A percentile compares a stretch with the other conserved stretches of the same genome.
phyloP scores from a whole-genome alignment of 2,888 invertebrate genomes.

The Spilosoma lubricipeda region DNA sequence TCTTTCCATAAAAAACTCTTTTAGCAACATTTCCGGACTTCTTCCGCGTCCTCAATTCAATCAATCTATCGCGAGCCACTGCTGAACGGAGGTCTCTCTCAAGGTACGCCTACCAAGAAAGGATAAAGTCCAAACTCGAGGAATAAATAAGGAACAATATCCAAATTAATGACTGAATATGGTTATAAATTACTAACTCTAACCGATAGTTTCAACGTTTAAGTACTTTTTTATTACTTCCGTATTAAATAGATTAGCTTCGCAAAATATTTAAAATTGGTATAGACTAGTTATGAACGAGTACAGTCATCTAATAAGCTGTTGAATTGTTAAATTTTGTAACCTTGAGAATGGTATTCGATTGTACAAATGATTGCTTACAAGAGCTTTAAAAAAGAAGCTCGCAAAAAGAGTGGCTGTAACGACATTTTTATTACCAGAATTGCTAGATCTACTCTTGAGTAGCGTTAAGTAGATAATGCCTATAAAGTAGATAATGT shows the following conservation, averaged over 20 bases:
- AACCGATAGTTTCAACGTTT: not conserved
- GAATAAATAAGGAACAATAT: not conserved
- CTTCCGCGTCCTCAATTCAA: not conserved
- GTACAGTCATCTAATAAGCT: not conserved
- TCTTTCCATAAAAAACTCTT: not conserved
- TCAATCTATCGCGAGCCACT: no score
- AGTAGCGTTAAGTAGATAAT: not conserved
- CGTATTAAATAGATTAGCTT: not conserved
- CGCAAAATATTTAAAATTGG: not conserved
- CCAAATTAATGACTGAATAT: not conserved
- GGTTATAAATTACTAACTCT: not conserved
- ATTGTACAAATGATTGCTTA: not conserved
- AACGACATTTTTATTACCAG: not conserved
- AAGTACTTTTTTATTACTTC: not conserved
- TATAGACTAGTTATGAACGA: not conserved
- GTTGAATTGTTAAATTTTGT: not conserved
- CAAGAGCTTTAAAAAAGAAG: not conserved
- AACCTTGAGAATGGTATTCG: not conserved
- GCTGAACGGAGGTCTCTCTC: no score
- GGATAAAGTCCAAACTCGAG: not conserved
- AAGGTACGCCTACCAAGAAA: no score
- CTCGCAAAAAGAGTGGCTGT: not conserved
- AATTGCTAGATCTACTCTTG: not conserved
- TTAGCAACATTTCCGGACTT: not conserved
- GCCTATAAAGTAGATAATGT: not conserved